A percentile compares a stretch with the other conserved stretches of the same genome.
These are phyloP conservation scores for Nineta flava DNA, from an alignment of 2,888 invertebrate species.

Conservation along the genomic window DNA sequence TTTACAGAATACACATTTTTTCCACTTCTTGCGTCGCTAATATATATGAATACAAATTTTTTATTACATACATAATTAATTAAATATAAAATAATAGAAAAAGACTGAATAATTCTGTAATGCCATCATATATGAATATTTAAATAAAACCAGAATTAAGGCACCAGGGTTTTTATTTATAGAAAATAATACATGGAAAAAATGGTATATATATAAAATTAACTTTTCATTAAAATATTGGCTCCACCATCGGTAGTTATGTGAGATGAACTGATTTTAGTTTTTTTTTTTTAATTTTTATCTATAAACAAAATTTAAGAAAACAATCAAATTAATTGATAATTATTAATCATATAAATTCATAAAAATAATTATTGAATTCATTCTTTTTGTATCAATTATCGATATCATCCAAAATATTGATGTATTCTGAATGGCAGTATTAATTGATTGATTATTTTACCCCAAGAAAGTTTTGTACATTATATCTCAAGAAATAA, in stretches of 20 bases:
- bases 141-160: conserved; percentile 8
- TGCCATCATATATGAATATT: conserved; percentile 3
- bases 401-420: neutral
- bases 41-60: neutral
- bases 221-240: conserved; percentile 5
- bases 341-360: neutral
- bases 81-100: neutral
- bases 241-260: conserved; percentile 3
- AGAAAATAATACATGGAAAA: conserved; percentile 6
- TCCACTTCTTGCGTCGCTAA: conserved; percentile 5
- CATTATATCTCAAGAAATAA: neutral
- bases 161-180: conserved; percentile 8
- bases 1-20: conserved; percentile 10
- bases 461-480: neutral
- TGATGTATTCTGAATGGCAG: conserved; percentile 1
- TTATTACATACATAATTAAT: neutral
- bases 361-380: neutral
- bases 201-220: conserved; percentile 8
- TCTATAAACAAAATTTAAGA: neutral
- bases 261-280: neutral
- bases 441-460: neutral
- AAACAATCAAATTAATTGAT: neutral
- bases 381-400: neutral
- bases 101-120: conserved; percentile 5
- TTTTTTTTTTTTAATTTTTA: too few relatives aligned